phyloP scores from a whole-genome alignment of 92 coral and sea anemone genomes.

The Meandrina meandrites region DNA sequence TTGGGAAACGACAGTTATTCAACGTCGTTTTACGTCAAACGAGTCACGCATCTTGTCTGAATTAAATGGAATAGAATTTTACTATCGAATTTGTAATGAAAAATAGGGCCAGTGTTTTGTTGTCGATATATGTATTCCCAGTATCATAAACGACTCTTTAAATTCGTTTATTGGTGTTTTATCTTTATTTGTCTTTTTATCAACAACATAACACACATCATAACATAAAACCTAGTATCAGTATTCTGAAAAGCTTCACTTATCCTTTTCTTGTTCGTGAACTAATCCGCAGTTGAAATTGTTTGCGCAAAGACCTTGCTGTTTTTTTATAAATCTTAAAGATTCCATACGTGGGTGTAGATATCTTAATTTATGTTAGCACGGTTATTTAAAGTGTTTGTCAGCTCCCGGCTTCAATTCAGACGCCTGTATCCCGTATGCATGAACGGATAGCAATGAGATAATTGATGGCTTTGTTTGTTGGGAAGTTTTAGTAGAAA shows the following conservation, averaged over 20 bases:
- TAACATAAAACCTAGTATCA: background rate
- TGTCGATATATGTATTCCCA: background rate
- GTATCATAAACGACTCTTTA: background rate
- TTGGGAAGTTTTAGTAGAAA: background rate
- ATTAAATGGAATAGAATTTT: background rate
- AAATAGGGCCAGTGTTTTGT: no score
- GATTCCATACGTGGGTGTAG: slow-evolving; percentile 20
- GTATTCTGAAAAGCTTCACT: no score
- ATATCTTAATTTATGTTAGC: background rate
- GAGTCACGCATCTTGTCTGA: background rate
- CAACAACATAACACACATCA: background rate
- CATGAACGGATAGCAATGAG: slow-evolving; percentile 3
- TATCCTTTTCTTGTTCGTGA: no score
- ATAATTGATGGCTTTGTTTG: background rate
- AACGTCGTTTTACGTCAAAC: background rate
- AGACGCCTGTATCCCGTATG: background rate
- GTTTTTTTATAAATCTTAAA: background rate
- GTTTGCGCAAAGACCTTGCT: background rate
- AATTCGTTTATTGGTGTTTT: background rate
- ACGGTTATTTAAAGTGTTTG: background rate
- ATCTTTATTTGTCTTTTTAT: background rate
- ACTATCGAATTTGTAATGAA: background rate
- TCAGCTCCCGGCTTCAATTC: background rate
- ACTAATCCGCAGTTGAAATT: no score
- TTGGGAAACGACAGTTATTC: background rate